phyloP scores from a whole-genome alignment of 2,888 invertebrate species.

The Macrosiphum euphorbiae region DNA sequence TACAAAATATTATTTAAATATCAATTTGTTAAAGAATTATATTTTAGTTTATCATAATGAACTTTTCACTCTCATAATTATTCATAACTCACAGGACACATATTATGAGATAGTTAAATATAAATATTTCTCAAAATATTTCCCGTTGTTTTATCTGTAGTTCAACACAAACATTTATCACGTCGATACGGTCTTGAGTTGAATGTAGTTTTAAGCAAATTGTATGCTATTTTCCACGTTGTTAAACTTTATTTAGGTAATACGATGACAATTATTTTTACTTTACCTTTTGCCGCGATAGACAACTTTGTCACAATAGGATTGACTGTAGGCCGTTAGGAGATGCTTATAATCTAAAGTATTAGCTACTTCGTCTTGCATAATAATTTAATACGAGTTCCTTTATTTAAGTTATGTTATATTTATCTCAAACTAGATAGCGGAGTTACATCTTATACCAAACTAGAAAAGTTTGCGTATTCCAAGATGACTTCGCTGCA shows the following conservation, averaged over 20 bases:
- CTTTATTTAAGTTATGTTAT: constrained; percentile 5
- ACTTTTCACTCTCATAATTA: neutral
- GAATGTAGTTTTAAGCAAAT: neutral
- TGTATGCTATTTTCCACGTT: neutral
- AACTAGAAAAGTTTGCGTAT: neutral
- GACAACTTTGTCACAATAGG: constrained; percentile 25
- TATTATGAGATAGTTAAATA: no score
- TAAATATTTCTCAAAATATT: neutral
- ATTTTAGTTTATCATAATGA: neutral
- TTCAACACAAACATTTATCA: neutral
- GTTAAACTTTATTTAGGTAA: constrained; percentile 24
- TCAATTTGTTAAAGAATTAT: neutral
- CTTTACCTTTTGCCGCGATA: neutral
- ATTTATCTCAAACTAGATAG: neutral
- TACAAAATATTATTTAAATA: neutral
- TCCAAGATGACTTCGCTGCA: neutral
- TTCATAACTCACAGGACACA: no score
- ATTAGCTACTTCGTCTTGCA: constrained; percentile 10
- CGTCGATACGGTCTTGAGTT: neutral
- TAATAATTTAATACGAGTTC: constrained; percentile 12
- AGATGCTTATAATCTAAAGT: neutral
- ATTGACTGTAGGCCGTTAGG: neutral
- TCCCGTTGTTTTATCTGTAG: neutral
- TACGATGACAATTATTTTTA: neutral
- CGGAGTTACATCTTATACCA: neutral